Evolutionary conservation across 2,113 vertebrate species (phyloP), one percentile per base, ranked within the genome.

Genomic region (Hemiscyllium ocellatum): DNA sequence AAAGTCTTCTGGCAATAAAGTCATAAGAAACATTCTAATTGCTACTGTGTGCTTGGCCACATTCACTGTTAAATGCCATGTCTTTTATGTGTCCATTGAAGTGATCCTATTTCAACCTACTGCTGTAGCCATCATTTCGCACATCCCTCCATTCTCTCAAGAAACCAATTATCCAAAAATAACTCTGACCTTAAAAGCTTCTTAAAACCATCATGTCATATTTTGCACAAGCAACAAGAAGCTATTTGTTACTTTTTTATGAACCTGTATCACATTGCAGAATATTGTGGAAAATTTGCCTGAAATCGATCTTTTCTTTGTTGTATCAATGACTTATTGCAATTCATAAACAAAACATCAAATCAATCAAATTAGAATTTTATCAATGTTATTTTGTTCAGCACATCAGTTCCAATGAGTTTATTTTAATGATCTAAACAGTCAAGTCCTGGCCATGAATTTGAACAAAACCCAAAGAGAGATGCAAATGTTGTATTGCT

Each of bases 161-260:
- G 93, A 29, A 94, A 70, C 93, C 66, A 94, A 94, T 94, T 94
- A 94, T 37, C n/a, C 93, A 94, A 4, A 70, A 68, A 94, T 94
- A 94, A 70, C 93, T 66, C 37, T 69, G 93, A 70, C 66, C 66
- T 94, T 94, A 94, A 70, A 61, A 94, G 22, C 93, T 94, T 70
- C 66, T 47, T 94, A 13, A 68, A 70, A 47, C 93, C 8, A 42
- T 47, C 20, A 37, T 22, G 66, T 47, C 37, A 69, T 12, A 69
- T 94, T 70, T 42, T 33, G 70, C 66, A 94, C 66, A 3, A 13
- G 65, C 15, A 69, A 69, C 42, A 47, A 47, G 93, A 72, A 42
- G 22, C 20, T 70, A 72, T 70, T 15, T 26, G 8, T 50, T 68
- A 29, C 12, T 17, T 10, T 47, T 68, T 94, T 33, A 42, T 13